Percentiles rank a stretch among this genome's conserved stretches.
phyloP scores from a whole-genome alignment of 2,797 vertebrate genomes.

The Pangasius djambal region DNA sequence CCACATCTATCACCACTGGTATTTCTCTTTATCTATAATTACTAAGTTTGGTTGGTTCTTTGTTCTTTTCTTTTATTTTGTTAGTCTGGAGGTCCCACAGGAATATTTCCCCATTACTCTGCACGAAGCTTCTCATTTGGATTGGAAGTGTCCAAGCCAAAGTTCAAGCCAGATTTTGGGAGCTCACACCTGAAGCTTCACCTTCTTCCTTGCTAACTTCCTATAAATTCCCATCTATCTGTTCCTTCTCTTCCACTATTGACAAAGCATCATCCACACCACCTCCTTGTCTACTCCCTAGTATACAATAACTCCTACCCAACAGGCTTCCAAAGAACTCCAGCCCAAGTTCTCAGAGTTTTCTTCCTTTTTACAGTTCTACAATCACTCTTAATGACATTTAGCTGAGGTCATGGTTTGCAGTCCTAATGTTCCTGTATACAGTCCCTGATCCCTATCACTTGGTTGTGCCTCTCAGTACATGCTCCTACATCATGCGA shows the following conservation, averaged over 20 bases:
- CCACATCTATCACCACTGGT: neutral
- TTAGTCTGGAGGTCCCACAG: neutral
- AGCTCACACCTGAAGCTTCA: neutral
- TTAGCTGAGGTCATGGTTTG: neutral
- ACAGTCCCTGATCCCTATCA: neutral
- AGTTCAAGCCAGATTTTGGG: neutral
- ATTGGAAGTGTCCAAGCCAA: neutral
- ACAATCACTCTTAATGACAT: neutral
- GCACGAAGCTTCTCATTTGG: neutral
- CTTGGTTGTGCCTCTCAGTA: neutral
- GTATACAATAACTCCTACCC: neutral
- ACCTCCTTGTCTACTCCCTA: neutral
- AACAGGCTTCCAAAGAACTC: neutral
- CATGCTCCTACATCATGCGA: neutral
- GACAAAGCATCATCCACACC: neutral
- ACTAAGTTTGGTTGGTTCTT: neutral
- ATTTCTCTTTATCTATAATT: neutral
- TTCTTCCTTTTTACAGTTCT: neutral
- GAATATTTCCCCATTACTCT: neutral
- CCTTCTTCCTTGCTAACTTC: neutral
- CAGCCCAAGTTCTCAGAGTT: neutral
- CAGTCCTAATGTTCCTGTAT: neutral
- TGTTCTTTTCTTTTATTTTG: neutral
- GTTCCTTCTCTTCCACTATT: neutral
- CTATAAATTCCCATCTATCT: neutral